phyloP scores from a whole-genome alignment of 2,797 vertebrate genomes.

The Miichthys miiuy region DNA sequence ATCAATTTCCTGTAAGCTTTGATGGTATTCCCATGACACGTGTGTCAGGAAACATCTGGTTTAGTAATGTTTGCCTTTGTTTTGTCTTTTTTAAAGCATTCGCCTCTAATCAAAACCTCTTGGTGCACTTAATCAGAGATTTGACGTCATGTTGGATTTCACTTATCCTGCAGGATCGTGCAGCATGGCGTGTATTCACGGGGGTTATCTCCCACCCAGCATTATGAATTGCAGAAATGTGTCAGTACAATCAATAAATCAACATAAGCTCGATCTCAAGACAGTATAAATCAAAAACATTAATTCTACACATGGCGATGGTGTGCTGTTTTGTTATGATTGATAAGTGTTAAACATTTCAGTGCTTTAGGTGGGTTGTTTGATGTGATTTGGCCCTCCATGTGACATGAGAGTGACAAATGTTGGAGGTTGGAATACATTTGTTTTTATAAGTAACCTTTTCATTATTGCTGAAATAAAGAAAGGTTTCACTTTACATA shows the following conservation, averaged over 20 bases:
- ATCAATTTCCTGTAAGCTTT: background rate
- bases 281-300: background rate
- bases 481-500: background rate
- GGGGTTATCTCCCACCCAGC: background rate
- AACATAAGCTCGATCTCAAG: background rate
- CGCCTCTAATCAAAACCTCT: background rate
- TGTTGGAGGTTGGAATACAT: too few species aligned
- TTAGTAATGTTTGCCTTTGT: background rate
- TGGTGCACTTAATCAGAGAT: background rate
- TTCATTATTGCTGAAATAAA: background rate
- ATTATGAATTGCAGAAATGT: background rate
- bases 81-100: background rate
- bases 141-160: background rate
- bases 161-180: background rate
- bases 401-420: background rate
- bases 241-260: background rate
- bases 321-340: too few species aligned
- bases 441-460: background rate
- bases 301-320: background rate
- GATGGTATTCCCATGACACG: background rate
- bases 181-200: too few species aligned
- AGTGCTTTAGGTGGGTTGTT: background rate
- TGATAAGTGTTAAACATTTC: background rate
- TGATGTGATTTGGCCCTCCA: background rate
- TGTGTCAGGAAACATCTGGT: background rate